Evolutionary conservation across 2,113 vertebrate genomes (phyloP).

Genomic region (Misgurnus mizolepis): DNA sequence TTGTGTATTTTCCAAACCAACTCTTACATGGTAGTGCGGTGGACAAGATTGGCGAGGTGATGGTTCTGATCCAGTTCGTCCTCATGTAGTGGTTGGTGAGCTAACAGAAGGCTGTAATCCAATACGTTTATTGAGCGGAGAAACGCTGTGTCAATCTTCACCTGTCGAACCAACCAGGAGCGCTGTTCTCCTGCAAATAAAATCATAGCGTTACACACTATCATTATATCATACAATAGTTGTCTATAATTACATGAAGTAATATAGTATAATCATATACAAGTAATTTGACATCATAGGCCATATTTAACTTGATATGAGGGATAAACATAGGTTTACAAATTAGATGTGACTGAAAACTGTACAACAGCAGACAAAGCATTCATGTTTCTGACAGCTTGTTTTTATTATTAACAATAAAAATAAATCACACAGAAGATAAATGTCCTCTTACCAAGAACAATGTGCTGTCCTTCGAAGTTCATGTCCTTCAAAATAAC

Average conservation of each 20-base stretch:
- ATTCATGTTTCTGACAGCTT: too few species aligned
- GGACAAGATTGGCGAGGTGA: slow-evolving; percentile 73
- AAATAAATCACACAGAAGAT: too few species aligned
- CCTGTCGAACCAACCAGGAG: slow-evolving; percentile 80
- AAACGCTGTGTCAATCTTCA: slow-evolving; percentile 83
- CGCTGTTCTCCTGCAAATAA: slow-evolving; percentile 74
- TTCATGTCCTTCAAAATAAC: slow-evolving; percentile 88
- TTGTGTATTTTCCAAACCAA: too few species aligned
- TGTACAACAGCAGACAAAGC: too few species aligned
- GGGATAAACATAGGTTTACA: too few species aligned
- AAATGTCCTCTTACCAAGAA: slow-evolving; percentile 71
- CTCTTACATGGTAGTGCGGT: slow-evolving; percentile 75
- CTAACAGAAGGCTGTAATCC: slow-evolving; percentile 88
- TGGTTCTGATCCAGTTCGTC: slow-evolving; percentile 72
- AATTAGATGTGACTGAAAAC: too few species aligned
- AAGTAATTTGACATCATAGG: too few species aligned
- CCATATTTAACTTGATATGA: too few species aligned
- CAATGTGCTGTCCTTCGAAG: slow-evolving; percentile 80
- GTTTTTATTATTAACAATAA: too few species aligned
- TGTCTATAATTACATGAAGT: too few species aligned
- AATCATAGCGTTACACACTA: too few species aligned
- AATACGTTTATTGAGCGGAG: slow-evolving; percentile 78
- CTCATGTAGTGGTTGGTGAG: slow-evolving; percentile 75
- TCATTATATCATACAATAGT: neutral
- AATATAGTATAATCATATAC: too few species aligned